phyloP scores from a whole-genome alignment of 2,888 invertebrate species.

The Parnassius apollo region DNA sequence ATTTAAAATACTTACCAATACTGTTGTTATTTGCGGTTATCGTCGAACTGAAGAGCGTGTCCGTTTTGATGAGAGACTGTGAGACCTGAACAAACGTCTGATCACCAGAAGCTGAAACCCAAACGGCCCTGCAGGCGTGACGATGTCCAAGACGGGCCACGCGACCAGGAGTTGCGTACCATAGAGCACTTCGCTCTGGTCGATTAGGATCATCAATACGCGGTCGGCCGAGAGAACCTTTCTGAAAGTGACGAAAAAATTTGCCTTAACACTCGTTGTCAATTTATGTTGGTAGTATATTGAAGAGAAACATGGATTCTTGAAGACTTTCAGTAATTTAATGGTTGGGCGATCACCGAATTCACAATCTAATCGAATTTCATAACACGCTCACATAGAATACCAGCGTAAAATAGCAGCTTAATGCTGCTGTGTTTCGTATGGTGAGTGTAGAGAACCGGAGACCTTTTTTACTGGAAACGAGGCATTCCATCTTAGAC shows the following conservation, averaged over 20 bases:
- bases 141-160: conserved; percentile 92
- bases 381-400: too few species aligned
- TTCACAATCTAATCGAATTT: too few species aligned
- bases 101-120: conserved; percentile 97
- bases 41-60: conserved; percentile 92
- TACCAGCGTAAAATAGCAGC: too few species aligned
- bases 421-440: too few species aligned
- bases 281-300: too few species aligned
- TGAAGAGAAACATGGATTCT: too few species aligned
- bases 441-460: too few species aligned
- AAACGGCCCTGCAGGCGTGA: conserved; percentile 93
- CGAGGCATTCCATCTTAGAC: too few species aligned
- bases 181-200: conserved; percentile 79
- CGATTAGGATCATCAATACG: conserved; percentile 52
- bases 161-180: conserved; percentile 87
- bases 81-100: conserved; percentile 96
- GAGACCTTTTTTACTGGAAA: too few species aligned
- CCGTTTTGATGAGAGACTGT: conserved; percentile 94
- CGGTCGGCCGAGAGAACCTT: conserved; percentile 80
- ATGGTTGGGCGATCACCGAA: too few species aligned
- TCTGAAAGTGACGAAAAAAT: conserved; percentile 50
- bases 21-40: conserved; percentile 93
- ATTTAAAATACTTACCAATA: conserved; percentile 82
- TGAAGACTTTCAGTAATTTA: too few species aligned
- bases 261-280: neutral